Evolutionary conservation across 2,888 invertebrate species (phyloP), one percentile per base, ranked within the genome.

Genomic region (Homarus gammarus): DNA sequence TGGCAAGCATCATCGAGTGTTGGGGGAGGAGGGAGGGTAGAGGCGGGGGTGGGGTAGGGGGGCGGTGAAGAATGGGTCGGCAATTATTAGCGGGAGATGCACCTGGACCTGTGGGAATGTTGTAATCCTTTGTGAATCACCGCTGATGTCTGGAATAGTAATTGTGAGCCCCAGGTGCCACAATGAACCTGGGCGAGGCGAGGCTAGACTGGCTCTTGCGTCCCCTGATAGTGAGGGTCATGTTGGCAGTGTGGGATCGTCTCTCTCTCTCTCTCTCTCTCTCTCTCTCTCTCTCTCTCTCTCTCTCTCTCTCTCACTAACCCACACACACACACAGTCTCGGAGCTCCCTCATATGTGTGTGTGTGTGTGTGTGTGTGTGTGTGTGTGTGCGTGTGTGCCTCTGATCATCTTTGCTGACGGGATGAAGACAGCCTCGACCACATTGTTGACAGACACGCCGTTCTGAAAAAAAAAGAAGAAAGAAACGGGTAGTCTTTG

Each of bases 71-170:
- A 78, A 78, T 78, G 56, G 78, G 61, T 78, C 27, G 38, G 78
- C 78, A 56, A 56, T 78, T 77, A 77, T 77, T 78, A 56, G 78
- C 56, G 38, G 36, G 78, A 78, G 78, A 78, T 78, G 56, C 78
- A 78, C 56, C 78, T 78, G 78, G 78, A 78, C 78, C n/a, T 56
- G 78, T 78, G 78, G 78, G 78, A 78, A 78, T 78, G 78, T 78
- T 78, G 77, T 36, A 78, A 56, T 61, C 78, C 61, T 77, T 78
- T 78, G 78, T 78, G 78, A 78, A 78, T 78, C 78, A 78, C 78
- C 56, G 78, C 78, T 78, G 78, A 78, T 78, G 78, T 78, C 78
- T 78, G 31, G 78, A 78, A 56, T 78, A 78, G 78, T 78, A 78
- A 78, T 78, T 78, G 78, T 78, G 78, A 18, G 61, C 56, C n/a